Conservation (phyloP, 2,113 vertebrate genomes). For the Choloepus hoffmanni region DNA sequence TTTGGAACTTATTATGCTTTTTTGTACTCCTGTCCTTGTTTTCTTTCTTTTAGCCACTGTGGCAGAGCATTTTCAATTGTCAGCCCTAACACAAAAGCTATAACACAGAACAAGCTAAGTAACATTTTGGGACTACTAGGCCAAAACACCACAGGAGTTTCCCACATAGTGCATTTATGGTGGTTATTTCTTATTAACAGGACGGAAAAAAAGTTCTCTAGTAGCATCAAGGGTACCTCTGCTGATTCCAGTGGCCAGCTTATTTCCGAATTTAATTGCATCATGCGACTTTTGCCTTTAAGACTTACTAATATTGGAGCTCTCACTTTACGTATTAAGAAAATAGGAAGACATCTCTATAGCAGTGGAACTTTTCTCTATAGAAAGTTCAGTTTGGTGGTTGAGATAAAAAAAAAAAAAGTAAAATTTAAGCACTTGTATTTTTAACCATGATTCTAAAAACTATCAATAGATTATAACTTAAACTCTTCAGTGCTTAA, state of each 20-base stretch:
- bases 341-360: not conserved
- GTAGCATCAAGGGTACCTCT: not conserved
- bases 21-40: not conserved
- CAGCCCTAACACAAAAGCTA: not conserved
- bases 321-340: not conserved
- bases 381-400: not conserved
- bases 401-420: not conserved
- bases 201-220: not conserved
- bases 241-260: not conserved
- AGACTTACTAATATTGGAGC: not conserved
- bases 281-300: not conserved
- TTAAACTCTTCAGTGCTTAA: not conserved
- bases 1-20: not conserved
- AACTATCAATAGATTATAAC: not conserved
- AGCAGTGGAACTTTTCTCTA: not conserved
- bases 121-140: not conserved
- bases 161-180: not conserved
- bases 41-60: not conserved
- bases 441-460: not conserved
- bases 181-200: not conserved
- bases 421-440: not conserved
- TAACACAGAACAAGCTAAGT: not conserved
- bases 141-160: not conserved
- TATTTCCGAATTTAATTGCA: not conserved
- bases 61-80: not conserved